Conservation (phyloP, 2,888 invertebrate genomes). For the Epinotia brunnichana region DNA sequence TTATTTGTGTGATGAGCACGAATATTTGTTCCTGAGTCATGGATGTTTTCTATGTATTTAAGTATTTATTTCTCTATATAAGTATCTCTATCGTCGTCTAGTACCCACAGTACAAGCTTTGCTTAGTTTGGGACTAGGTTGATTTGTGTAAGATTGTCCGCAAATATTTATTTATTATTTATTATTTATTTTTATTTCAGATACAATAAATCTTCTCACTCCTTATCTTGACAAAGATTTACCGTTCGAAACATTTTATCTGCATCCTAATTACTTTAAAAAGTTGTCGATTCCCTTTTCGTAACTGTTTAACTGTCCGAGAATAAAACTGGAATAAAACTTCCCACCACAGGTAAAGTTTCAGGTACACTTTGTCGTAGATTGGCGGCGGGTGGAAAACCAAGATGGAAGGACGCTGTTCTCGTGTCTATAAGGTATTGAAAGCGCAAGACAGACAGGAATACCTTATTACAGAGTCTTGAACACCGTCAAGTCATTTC, state of each 20-base stretch:
- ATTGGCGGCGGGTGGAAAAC: not conserved
- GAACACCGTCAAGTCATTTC: too few relatives aligned
- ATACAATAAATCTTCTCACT: conserved; percentile 1
- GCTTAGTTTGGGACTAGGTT: too few relatives aligned
- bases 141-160: too few relatives aligned
- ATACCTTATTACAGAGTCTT: too few relatives aligned
- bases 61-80: too few relatives aligned
- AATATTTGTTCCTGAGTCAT: too few relatives aligned
- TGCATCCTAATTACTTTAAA: conserved; percentile 19
- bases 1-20: too few relatives aligned
- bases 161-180: too few relatives aligned
- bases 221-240: not conserved
- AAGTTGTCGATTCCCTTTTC: conserved; percentile 1
- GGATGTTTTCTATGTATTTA: too few relatives aligned
- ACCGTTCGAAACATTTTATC: conserved; percentile 7
- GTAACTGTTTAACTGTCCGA: not conserved
- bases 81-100: too few relatives aligned
- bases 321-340: not conserved
- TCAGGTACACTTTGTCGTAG: not conserved
- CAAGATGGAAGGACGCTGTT: not conserved
- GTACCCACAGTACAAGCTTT: too few relatives aligned
- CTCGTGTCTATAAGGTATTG: not conserved
- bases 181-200: too few relatives aligned
- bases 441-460: not conserved
- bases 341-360: not conserved